Base-by-base conservation (phyloP, 1,140 invertebrate genomes). In the Linepithema humile region DNA sequence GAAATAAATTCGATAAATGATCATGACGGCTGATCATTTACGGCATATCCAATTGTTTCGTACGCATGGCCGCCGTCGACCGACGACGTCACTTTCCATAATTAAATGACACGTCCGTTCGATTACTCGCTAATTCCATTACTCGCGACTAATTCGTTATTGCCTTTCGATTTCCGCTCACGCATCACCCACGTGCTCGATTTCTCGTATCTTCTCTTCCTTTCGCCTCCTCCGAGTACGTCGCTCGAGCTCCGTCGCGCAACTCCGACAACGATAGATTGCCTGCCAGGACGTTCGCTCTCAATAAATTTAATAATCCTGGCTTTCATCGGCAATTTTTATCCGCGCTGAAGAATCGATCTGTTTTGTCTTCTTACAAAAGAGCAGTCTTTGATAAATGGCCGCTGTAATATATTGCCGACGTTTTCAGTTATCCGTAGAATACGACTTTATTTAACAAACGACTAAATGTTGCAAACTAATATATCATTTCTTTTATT, bases 91-190 rank as follows among this genome's bases (percentile, higher is more conserved):
- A 35, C 45, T 50, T 65, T 65, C 74, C 74, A 38, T 65, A 77
- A 77, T 77, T 50, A 77, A 77, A 77, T 77, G 43, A 77, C 74
- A 65, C 59, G 32, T 77, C 43, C 59, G 74, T 65, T 77, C 74
- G 62, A 77, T 77, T 77, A 65, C 15, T 32, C 32, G 72, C 70
- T 80, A 82, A 86, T 57, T 84, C 62, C 57, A 67, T 78, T 77
- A 64, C 59, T 57, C 45, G 50, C 83, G 87, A 75, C 85, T 84
- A 80, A 85, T 88, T 89, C 86, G 80, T 84, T 87, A 83, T 74
- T 67, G 84, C 65, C 83, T 85, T 88, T 86, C 87, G 84, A 84
- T 91, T 89, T 84, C 86, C 59, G 64, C 85, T 87, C 86, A 87
- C 86, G 86, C 82, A 45, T 86, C 85, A 53, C 55, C 86, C 86